A percentile compares a stretch with the other conserved stretches of the same genome.
phyloP scores from a whole-genome alignment of 2,797 vertebrate genomes.

The Neosilurus mollespiculum region DNA sequence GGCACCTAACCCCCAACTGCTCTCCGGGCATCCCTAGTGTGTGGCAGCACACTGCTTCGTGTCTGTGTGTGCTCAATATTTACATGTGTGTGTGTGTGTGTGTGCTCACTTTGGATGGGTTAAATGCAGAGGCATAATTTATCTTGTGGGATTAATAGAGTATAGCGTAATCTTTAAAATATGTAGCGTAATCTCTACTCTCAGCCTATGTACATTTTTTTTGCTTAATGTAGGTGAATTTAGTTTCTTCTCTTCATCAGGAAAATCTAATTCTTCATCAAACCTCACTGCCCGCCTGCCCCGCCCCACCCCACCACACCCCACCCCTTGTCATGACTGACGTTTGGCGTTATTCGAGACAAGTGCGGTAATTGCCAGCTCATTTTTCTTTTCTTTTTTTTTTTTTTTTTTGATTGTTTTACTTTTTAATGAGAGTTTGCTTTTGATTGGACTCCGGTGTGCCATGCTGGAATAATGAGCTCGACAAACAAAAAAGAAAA shows the following conservation, averaged over 20 bases:
- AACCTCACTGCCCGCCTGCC: not conserved
- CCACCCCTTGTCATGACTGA: conserved; percentile 35
- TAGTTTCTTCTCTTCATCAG: not conserved
- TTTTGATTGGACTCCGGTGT: conserved; percentile 56
- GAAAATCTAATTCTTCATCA: conserved; percentile 19
- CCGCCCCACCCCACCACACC: not conserved
- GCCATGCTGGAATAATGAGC: conserved; percentile 51
- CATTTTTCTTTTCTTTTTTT: conserved; percentile 13
- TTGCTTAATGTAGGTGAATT: not conserved
- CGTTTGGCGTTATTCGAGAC: conserved; percentile 42
- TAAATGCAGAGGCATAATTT: no score
- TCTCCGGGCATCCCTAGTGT: no score
- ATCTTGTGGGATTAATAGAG: no score
- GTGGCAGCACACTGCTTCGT: no score
- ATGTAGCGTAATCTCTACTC: not conserved
- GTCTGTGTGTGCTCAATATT: no score
- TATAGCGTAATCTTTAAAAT: not conserved
- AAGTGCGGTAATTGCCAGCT: conserved; percentile 49
- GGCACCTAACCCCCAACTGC: no score
- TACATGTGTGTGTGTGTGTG: no score
- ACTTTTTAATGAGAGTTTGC: conserved; percentile 56
- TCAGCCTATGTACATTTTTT: not conserved
- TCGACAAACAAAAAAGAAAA: conserved; percentile 36
- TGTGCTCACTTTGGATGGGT: no score
- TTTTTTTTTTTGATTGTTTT: conserved; percentile 47